phyloP scores from a whole-genome alignment of 2,888 invertebrate genomes.

The Platynereis dumerilii region DNA sequence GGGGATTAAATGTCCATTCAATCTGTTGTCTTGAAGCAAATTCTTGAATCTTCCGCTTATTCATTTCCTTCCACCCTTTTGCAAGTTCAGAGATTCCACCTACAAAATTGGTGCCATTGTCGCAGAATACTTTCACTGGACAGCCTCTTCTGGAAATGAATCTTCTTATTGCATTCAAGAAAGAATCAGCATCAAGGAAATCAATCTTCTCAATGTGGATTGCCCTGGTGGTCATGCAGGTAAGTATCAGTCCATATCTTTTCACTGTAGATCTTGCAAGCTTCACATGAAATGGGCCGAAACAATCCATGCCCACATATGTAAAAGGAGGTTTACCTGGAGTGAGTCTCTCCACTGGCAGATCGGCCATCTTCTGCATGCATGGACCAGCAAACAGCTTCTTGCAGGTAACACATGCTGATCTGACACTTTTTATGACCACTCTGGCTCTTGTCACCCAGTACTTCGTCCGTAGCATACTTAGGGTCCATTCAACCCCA shows the following conservation, averaged over 20 bases:
- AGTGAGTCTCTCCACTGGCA: constrained; percentile 37
- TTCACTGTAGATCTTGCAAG: constrained; percentile 40
- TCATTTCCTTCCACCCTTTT: too few relatives aligned
- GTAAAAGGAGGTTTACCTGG: constrained; percentile 41
- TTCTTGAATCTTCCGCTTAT: too few relatives aligned
- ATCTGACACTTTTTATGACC: constrained; percentile 13
- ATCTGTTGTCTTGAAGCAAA: constrained; percentile 1
- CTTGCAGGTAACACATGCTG: constrained; percentile 25
- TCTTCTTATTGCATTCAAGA: constrained; percentile 8
- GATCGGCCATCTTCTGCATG: constrained; percentile 35
- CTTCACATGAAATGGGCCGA: constrained; percentile 43
- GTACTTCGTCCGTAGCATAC: constrained; percentile 33
- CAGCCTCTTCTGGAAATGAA: not conserved
- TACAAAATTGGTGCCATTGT: constrained; percentile 22
- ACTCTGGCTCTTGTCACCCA: constrained; percentile 21
- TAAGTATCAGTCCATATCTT: constrained; percentile 41
- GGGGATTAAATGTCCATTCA: constrained; percentile 36
- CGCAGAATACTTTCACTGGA: constrained; percentile 3
- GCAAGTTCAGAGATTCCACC: constrained; percentile 22
- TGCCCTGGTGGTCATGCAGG: constrained; percentile 14
- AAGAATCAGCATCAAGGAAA: constrained; percentile 12
- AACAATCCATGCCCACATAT: constrained; percentile 41
- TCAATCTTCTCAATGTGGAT: constrained; percentile 18
- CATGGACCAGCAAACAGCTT: constrained; percentile 9
- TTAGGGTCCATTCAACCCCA: constrained; percentile 38